Percentiles rank a stretch among this genome's conserved stretches.
Evolutionary conservation across 1,140 invertebrate genomes (phyloP).

Genomic region (Phthorimaea operculella): DNA sequence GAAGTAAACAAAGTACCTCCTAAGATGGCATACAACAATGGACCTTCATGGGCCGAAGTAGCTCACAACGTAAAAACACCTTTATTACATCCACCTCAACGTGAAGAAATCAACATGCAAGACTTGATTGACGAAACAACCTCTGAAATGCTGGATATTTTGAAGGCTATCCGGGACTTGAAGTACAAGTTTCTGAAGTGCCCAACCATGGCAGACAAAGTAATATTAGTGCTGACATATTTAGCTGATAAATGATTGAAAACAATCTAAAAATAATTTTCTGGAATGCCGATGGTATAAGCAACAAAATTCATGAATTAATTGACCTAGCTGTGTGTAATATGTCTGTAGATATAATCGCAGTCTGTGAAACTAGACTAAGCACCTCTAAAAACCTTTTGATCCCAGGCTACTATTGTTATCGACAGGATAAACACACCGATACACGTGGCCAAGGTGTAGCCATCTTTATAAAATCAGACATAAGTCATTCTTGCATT

Average conservation of each 20-base stretch:
- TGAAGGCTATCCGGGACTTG: background rate
- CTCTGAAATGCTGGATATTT: background rate
- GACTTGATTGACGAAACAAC: background rate
- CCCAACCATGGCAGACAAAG: background rate
- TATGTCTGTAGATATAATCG: background rate
- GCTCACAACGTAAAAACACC: background rate
- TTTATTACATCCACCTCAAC: background rate
- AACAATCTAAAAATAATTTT: background rate
- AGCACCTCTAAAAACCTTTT: background rate
- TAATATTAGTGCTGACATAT: background rate
- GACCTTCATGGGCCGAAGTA: background rate
- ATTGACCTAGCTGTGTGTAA: background rate
- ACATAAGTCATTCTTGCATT: background rate
- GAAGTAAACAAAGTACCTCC: background rate
- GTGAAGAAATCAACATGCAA: background rate
- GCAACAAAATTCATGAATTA: background rate
- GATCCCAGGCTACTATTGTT: background rate
- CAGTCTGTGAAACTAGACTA: background rate
- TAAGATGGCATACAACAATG: background rate
- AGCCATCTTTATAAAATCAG: background rate
- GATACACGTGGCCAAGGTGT: background rate
- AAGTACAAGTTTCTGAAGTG: background rate
- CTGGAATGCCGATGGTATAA: slow-evolving; percentile 7
- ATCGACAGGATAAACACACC: slow-evolving; percentile 3
- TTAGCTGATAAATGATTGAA: background rate